Percentiles rank a stretch among this genome's conserved stretches.
Evolutionary conservation across 2,113 vertebrate genomes (phyloP).

Genomic region (Sander vitreus): DNA sequence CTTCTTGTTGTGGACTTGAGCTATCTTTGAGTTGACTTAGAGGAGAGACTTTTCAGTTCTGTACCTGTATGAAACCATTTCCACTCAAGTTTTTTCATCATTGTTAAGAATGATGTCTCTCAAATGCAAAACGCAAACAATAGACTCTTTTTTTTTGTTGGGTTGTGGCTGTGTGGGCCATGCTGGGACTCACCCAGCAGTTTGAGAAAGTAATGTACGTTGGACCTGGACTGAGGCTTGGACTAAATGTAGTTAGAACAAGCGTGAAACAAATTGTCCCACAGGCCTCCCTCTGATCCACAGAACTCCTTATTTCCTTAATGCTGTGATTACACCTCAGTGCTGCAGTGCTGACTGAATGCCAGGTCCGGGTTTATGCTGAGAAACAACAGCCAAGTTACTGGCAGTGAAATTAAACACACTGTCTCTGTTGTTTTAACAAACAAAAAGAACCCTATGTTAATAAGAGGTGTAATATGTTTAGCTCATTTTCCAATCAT

Average conservation of each 20-base stretch:
- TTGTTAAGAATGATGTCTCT: not conserved
- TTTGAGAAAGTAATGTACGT: slow-evolving; percentile 29
- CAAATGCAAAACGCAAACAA: slow-evolving; percentile 39
- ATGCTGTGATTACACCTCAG: slow-evolving; percentile 64
- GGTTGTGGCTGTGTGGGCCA: slow-evolving; percentile 41
- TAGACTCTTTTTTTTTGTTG: slow-evolving; percentile 46
- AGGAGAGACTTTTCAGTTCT: slow-evolving; percentile 34
- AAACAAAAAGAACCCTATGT: slow-evolving; percentile 18
- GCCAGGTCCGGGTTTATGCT: slow-evolving; percentile 55
- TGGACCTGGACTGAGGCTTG: slow-evolving; percentile 44
- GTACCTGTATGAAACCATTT: slow-evolving; percentile 12
- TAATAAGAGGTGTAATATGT: not conserved
- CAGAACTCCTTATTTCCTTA: slow-evolving; percentile 60
- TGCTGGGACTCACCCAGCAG: slow-evolving; percentile 27
- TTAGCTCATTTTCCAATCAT: not conserved
- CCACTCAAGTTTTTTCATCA: slow-evolving; percentile 13
- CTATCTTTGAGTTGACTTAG: slow-evolving; percentile 41
- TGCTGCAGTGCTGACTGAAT: slow-evolving; percentile 48
- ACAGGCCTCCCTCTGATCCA: slow-evolving; percentile 42
- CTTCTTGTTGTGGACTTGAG: slow-evolving; percentile 38
- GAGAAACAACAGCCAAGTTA: slow-evolving; percentile 46
- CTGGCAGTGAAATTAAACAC: slow-evolving; percentile 53
- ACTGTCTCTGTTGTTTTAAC: slow-evolving; percentile 37
- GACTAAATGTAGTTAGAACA: slow-evolving; percentile 40
- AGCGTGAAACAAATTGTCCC: slow-evolving; percentile 55